Base-by-base conservation (phyloP, 2,113 vertebrate species). In the Lepidothrix coronata region DNA sequence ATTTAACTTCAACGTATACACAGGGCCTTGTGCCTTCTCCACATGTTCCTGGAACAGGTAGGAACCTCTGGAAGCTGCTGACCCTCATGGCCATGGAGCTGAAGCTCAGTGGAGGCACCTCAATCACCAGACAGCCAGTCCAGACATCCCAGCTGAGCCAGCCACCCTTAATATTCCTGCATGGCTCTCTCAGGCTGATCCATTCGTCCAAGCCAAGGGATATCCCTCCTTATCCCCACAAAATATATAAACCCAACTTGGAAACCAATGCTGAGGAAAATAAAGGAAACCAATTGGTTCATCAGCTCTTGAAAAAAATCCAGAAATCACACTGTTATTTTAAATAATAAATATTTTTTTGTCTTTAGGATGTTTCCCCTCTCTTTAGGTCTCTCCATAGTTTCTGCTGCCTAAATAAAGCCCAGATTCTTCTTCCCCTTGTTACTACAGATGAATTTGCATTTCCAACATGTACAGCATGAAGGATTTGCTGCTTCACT, bases 131-230 rank as follows among this genome's bases (percentile, higher is more conserved):
- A 9, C 37, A 70, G 28, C 82, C 62, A 58, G 80, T 58, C 41
- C 44, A 48, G 87, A 55, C 68, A 61, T 43, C 89, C 57, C 12
- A 62, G 87, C 77, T 89, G 93, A 96, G 72, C 77, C 91, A 95
- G 80, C 85, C 68, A 16, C 41, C 74, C 81, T 11, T 16, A 49
- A 58, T 82, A 66, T 5, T 49, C 92, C 87, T 77, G 55, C 76
- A 8, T 5, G 9, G 70, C n/a, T 24, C 86, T 54, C 41, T 37
- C 63, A 41, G 51, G 14, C 51, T 5, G 20, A 57, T 12, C 57
- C 65, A 73, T 73, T 66, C 86, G 82, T 78, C 71, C 12, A 4
- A 48, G 54, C 41, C 2, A 63, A 74, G 61, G 2, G 14, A 55
- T 72, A 84, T 72, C 80, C 66, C n/a, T 57, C 46, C 67, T 80